Conservation (phyloP, 2,113 vertebrate genomes). For the Motacilla tschutschensis region DNA sequence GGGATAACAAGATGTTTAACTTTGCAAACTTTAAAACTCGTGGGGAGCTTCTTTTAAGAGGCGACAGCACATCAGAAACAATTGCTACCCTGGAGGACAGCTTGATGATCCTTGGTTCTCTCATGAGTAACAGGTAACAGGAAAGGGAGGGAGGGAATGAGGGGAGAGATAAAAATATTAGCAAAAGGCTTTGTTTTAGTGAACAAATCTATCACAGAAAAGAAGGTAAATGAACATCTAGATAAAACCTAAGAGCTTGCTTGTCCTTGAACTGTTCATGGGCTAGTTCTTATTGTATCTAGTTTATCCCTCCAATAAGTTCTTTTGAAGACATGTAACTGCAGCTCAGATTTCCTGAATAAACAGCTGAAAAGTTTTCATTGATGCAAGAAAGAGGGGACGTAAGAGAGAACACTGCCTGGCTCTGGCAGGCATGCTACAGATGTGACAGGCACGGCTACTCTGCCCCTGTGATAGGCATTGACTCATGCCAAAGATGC, state of each 20-base stretch:
- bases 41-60: constrained; percentile 90
- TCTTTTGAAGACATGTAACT: not conserved
- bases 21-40: constrained; percentile 90
- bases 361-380: not conserved
- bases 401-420: not conserved
- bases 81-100: constrained; percentile 93
- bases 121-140: constrained; percentile 90
- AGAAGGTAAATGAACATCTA: not conserved
- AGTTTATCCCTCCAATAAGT: not conserved
- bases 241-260: not conserved
- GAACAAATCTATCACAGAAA: not conserved
- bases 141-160: not conserved
- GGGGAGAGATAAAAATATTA: not conserved
- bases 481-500: not conserved
- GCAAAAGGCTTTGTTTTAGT: not conserved
- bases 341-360: not conserved
- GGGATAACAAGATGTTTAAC: constrained; percentile 86
- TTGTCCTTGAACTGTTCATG: not conserved
- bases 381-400: not conserved
- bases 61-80: constrained; percentile 88
- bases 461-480: not conserved
- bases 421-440: not conserved
- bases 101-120: constrained; percentile 89
- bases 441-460: not conserved
- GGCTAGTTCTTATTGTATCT: not conserved